Evolutionary conservation across 2,888 invertebrate species (phyloP), one percentile per base, ranked within the genome.

Genomic region (Yponomeuta cagnagella): DNA sequence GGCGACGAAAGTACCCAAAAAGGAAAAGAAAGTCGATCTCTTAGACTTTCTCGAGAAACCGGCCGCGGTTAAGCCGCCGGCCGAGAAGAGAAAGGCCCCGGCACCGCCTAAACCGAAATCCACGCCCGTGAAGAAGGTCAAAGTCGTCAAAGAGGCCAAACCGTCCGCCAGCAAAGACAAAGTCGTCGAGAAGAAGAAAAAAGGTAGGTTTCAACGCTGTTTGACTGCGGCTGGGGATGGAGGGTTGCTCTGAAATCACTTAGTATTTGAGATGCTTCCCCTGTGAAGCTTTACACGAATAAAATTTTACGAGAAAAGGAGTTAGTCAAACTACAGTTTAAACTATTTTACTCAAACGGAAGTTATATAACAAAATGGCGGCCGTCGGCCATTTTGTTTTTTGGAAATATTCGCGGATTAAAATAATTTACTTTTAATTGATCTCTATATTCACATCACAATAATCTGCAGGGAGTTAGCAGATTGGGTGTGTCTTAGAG

Each of bases 111-210:
- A 88, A 77, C 70, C 76, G 0, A 90, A 89, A 73, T 72, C 80
- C 0, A 73, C 82, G 0, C 79, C 88, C 0, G 73, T 84, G 0
- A 90, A 89, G 76, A 88, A 89, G 74, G 70, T 79, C 0, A 90
- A 89, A 74, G 73, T 77, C 70, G 73, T 77, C 70, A 85, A 88
- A 12, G 68, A 75, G 0, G 76, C 77, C 0, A 87, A 86, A 64
- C 79, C 89, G 0, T 76, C 85, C 0, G 82, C 80, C 12, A 89
- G 87, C 73, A 90, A 90, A 73, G 74, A 79, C 1, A 12, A 64
- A 2, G 87, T 87, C 72, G 78, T 82, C 0, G 86, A 86, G 79
- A 90, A 87, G 80, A 91, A 90, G 76, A 90, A 90, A 72, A 92
- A 90, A 91, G 91, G 91, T 92, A 90, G 82, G 90, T 84, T 76